Evolutionary conservation across 1,140 invertebrate species (phyloP), one percentile per base, ranked within the genome.

Genomic region (Drosophila trapezifrons): DNA sequence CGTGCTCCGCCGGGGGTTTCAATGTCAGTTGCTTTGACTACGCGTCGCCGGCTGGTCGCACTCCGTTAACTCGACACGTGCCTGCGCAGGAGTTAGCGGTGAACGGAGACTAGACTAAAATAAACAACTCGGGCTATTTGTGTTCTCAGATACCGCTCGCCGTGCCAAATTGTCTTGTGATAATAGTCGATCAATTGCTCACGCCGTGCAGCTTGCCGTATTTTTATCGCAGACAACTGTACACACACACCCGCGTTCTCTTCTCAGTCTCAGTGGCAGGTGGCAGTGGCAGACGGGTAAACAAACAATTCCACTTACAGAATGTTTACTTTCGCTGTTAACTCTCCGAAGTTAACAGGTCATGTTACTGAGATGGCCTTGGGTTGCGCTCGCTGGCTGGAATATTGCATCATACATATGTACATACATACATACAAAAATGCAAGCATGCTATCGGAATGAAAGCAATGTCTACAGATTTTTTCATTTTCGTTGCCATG

Each of bases 131-230:
- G 42, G 25, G 37, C 38, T 72, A 71, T 70, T 57, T 60, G 45
- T 43, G 29, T 60, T 49, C 55, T 12, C 29, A 35, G 32, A 60
- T 38, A 45, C 46, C 15, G 20, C n/a, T 37, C 18, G 37, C 22
- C 27, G 67, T 73, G 70, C 70, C 67, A 73, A 73, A 73, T 42
- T 58, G 27, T 73, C 32, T 52, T 73, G 56, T 73, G 56, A 73
- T 73, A 73, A 73, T 47, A 73, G 38, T 37, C 20, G 67, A 73
- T 73, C 32, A 35, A 73, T 73, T 60, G 67, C 56, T 72, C 67
- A 62, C 18, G 27, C 37, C 45, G n/a, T 42, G 37, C 37, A 38
- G 22, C 17, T 38, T 13, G 13, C 13, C 17, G 46, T 73, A 73
- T 73, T 73, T 73, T 73, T 62, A 73, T n/a, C 32, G 38, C 18